Evolutionary conservation across 2,113 vertebrate species (phyloP), one percentile per base, ranked within the genome.

Genomic region (Anser cygnoides): DNA sequence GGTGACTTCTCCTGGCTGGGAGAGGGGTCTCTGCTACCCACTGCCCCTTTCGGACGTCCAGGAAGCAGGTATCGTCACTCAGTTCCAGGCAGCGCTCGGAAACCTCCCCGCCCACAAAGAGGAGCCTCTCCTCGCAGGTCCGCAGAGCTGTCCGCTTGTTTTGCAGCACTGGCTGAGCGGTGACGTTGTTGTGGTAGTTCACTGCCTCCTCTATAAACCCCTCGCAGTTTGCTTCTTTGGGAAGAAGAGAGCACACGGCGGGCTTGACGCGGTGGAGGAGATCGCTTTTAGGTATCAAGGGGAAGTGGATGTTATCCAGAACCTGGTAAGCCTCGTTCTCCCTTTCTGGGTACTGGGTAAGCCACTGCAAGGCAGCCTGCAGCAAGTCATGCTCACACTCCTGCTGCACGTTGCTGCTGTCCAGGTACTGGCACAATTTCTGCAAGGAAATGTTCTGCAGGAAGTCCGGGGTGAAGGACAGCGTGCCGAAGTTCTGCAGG

Each of bases 101-200:
- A 44, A 99, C 99, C 98, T 99, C 99, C 7, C 99, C 99, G 0
- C 99, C 99, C 43, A 99, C 98, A 35, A 99, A 99, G 70, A 99
- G 98, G 50, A 99, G 98, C 41, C 97, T 96, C 74, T 99, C 98
- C 43, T 97, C 96, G 0, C 98, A 97, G 1, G 98, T 98, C 55
- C 99, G 98, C 81, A 99, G 98, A 0, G 93, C 67, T 0, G 99
- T 98, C 74, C 98, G 98, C 16, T 90, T 93, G 25, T 97, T 99
- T 89, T 99, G 99, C 86, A 99, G 97, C 52, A 99, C 97, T 0
- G 99, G 99, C 97, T 99, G 99, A 1, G 98, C 98, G 0, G 98
- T 97, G 89, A 98, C 83, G 15, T 84, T 98, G n/a, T 98, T 97
- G 39, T 99, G 99, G 87, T 99, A 99, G 29, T 33, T 72, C 50